Conservation (phyloP, 64 coral and sea anemone species). For the Anthopleura sola region DNA sequence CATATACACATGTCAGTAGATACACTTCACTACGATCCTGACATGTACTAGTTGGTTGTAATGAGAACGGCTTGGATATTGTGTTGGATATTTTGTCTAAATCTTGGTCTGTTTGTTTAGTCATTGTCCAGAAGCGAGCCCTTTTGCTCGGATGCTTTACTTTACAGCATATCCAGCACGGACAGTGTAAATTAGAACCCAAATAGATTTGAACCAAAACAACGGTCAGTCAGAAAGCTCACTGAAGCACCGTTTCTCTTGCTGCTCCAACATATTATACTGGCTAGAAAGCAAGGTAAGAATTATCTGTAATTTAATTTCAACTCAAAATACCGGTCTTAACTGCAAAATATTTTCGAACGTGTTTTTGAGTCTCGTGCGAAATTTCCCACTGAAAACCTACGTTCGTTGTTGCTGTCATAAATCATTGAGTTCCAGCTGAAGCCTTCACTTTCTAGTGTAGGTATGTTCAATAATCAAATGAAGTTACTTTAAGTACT, state of each 20-base stretch:
- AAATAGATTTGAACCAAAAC: neutral
- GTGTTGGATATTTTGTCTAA: conserved; percentile 99
- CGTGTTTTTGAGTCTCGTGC: neutral
- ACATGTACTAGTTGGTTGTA: conserved; percentile 96
- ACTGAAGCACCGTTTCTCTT: neutral
- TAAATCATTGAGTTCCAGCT: neutral
- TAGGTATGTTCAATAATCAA: neutral
- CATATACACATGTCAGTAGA: conserved; percentile 96
- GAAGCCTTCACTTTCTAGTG: neutral
- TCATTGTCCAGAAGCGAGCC: conserved; percentile 92
- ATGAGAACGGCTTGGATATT: conserved; percentile 79
- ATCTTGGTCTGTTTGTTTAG: conserved; percentile 98
- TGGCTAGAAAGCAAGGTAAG: neutral
- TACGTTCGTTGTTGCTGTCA: neutral
- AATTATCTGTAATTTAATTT: neutral
- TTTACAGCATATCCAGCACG: conserved; percentile 69
- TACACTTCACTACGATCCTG: conserved; percentile 73
- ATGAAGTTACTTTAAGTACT: neutral
- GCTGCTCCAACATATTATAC: neutral
- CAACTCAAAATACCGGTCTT: neutral
- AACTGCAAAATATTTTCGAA: neutral
- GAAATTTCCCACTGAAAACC: neutral
- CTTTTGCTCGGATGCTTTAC: conserved; percentile 74
- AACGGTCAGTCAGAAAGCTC: neutral
- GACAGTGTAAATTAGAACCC: conserved; percentile 31